Evolutionary conservation across 35 echinoderm and acorn worm genomes (phyloP).

Genomic region (Chiridota heheva): DNA sequence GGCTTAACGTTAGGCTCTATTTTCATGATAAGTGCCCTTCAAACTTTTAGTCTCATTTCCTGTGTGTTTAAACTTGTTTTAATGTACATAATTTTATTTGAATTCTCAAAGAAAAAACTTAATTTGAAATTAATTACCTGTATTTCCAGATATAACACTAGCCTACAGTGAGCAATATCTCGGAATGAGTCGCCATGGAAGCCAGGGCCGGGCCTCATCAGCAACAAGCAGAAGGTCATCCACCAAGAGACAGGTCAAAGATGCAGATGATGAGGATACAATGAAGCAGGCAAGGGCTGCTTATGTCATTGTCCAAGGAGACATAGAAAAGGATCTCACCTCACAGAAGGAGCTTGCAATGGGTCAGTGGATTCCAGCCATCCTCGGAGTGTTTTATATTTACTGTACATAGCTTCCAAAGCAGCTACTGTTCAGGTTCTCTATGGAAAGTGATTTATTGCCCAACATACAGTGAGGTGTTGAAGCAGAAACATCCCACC

Average conservation of each 20-base stretch:
- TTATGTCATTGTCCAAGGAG: constrained; percentile 56
- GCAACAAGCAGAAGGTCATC: constrained; percentile 8
- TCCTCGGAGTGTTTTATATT: not conserved
- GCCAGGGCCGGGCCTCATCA: constrained; percentile 14
- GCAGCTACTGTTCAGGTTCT: not conserved
- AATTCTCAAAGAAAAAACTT: too few species aligned
- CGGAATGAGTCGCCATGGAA: constrained; percentile 17
- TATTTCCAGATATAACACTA: too few species aligned
- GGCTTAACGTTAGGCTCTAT: too few species aligned
- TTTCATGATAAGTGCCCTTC: too few species aligned
- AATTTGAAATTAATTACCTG: too few species aligned
- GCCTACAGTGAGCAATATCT: too few species aligned
- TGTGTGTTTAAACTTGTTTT: too few species aligned
- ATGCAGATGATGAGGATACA: not conserved
- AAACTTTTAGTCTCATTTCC: too few species aligned
- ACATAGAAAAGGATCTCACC: constrained; percentile 68
- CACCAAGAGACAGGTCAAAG: constrained; percentile 8
- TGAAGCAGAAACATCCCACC: not conserved
- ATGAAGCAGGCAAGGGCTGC: constrained; percentile 53
- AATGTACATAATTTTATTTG: too few species aligned
- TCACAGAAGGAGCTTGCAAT: constrained; percentile 69
- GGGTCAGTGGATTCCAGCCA: constrained; percentile 22
- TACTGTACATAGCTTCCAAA: not conserved
- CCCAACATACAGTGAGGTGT: not conserved
- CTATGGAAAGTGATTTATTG: too few species aligned